A percentile compares a stretch with the other conserved stretches of the same genome.
Evolutionary conservation across 2,113 vertebrate species (phyloP).

Genomic region (Lonchura striata): DNA sequence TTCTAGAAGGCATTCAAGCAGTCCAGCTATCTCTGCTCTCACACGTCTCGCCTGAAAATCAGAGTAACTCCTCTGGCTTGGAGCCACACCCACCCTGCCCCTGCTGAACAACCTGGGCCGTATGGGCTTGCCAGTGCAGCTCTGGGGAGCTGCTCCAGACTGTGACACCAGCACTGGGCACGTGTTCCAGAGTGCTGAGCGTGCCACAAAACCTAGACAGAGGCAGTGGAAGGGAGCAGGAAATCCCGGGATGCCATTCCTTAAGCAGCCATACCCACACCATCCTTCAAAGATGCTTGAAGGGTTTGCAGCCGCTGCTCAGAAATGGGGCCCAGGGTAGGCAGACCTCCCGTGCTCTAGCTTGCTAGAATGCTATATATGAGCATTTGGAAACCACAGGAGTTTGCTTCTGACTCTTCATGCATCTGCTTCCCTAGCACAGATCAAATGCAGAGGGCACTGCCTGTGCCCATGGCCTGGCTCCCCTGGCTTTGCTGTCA

Average conservation of each 20-base stretch:
- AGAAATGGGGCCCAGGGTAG: not conserved
- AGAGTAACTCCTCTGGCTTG: not conserved
- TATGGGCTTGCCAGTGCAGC: accelerated
- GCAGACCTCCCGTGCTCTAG: not conserved
- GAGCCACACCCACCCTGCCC: not conserved
- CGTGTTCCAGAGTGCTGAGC: not conserved
- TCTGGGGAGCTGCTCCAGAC: not conserved
- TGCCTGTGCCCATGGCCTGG: not conserved
- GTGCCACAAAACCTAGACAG: not conserved
- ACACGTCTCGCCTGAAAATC: not conserved
- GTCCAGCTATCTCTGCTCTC: not conserved
- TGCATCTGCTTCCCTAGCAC: not conserved
- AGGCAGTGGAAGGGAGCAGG: not conserved
- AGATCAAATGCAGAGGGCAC: not conserved
- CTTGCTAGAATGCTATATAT: not conserved
- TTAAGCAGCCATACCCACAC: not conserved
- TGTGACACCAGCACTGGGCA: not conserved
- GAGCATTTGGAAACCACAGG: conserved; percentile 16
- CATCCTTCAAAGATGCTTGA: not conserved
- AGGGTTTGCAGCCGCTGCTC: not conserved
- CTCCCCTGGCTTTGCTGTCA: not conserved
- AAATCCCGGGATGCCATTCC: conserved; percentile 27
- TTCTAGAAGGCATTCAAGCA: not conserved
- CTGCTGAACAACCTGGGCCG: not conserved
- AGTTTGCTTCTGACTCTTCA: not conserved